These are phyloP conservation scores for Drosophila demipolita DNA, from an alignment of 2,888 invertebrate genomes.

Conservation along the genomic window DNA sequence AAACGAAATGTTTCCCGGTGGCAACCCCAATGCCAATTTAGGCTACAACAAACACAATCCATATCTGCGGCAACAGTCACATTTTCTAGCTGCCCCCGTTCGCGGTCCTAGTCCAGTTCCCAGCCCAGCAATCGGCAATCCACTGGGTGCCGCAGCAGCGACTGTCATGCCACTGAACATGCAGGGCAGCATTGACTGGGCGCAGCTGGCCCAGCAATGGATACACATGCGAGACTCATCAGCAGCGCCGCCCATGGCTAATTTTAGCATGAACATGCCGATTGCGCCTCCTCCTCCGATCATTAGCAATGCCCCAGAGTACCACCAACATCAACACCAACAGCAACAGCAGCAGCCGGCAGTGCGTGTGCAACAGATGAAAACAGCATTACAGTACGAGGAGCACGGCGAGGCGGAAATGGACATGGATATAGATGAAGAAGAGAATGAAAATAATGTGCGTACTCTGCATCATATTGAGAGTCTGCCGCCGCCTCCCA, in stretches of 20 bases:
- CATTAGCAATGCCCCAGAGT: constrained; percentile 62
- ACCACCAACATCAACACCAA: constrained; percentile 33
- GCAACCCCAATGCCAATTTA: constrained; percentile 79
- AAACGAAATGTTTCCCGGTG: constrained; percentile 80
- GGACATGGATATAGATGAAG: constrained; percentile 92
- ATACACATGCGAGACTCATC: constrained; percentile 93
- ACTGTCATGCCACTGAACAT: constrained; percentile 58
- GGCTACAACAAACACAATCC: constrained; percentile 84
- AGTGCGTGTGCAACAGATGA: constrained; percentile 21
- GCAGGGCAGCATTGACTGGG: constrained; percentile 94
- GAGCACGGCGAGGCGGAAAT: constrained; percentile 95
- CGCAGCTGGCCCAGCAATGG: constrained; percentile 98
- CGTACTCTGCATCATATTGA: constrained; percentile 25
- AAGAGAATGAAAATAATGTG: constrained; percentile 81
- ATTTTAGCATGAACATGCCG: constrained; percentile 85
- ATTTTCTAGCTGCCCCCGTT: constrained; percentile 88
- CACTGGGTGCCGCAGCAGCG: constrained; percentile 19
- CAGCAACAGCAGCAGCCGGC: constrained; percentile 29
- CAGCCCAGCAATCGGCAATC: constrained; percentile 16
- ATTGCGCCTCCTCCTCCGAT: constrained; percentile 87
- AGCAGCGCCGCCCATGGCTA: constrained; percentile 37
- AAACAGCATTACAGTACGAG: constrained; percentile 69
- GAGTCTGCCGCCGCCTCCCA: constrained; percentile 50
- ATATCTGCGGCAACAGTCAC: constrained; percentile 83
- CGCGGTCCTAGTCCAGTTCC: constrained; percentile 28